Evolutionary conservation across 1,140 invertebrate species (phyloP).

Genomic region (Andricus grossulariae): DNA sequence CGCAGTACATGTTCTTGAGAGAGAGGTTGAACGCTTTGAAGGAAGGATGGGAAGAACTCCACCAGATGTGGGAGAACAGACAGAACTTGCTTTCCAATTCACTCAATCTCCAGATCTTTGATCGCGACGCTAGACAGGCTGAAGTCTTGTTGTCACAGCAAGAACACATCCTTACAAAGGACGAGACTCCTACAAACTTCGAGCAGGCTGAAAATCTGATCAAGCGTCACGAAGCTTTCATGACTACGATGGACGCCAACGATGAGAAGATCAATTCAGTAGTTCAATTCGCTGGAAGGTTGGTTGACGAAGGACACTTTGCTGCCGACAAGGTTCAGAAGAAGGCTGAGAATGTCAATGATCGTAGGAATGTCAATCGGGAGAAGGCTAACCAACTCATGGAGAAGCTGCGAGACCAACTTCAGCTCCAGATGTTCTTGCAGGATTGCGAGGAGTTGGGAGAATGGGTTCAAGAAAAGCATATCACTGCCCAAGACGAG

Average conservation of each 20-base stretch:
- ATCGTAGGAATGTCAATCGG: constrained; percentile 91
- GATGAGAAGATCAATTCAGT: constrained; percentile 99
- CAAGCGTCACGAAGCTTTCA: constrained; percentile 98
- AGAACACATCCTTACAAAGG: constrained; percentile 95
- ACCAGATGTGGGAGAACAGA: constrained; percentile 99
- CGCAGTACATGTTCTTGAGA: constrained; percentile 99
- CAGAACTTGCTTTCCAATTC: constrained; percentile 96
- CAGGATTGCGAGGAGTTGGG: constrained; percentile 99
- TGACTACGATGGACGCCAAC: constrained; percentile 99
- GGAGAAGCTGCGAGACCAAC: constrained; percentile 95
- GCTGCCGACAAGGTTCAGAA: constrained; percentile 96
- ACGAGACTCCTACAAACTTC: constrained; percentile 94
- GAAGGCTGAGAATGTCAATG: constrained; percentile 95
- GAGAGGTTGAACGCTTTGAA: constrained; percentile 97
- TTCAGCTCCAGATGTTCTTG: constrained; percentile 96
- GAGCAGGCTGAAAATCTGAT: constrained; percentile 98
- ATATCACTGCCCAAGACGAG: constrained; percentile 98
- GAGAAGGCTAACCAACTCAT: constrained; percentile 93
- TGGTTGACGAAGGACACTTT: constrained; percentile 93
- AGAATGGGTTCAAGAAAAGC: constrained; percentile 99
- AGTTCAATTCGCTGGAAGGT: constrained; percentile 92
- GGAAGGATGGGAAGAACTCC: constrained; percentile 98
- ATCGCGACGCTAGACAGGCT: constrained; percentile 97
- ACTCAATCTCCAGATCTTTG: constrained; percentile 95
- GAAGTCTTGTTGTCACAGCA: constrained; percentile 98